phyloP scores from a whole-genome alignment of 1,140 invertebrate genomes.

The Papilio helenus region DNA sequence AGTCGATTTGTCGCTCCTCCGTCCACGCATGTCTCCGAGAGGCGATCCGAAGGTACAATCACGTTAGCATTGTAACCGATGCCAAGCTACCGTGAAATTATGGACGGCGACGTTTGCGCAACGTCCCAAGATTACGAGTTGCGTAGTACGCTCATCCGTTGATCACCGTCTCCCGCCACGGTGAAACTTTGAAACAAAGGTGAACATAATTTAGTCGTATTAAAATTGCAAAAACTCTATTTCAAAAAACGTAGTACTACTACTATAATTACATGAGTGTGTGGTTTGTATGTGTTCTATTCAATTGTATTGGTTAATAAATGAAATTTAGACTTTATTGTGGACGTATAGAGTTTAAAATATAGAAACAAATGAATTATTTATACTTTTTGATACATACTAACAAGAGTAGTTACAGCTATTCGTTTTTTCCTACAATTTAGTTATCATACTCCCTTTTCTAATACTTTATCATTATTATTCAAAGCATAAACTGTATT shows the following conservation, averaged over 20 bases:
- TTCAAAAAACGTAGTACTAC: not conserved
- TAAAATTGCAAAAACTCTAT: not conserved
- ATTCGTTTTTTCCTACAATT: not conserved
- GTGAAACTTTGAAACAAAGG: slow-evolving; percentile 29
- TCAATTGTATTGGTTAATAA: not conserved
- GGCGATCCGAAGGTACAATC: slow-evolving; percentile 18
- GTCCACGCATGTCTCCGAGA: slow-evolving; percentile 32
- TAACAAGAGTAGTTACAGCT: too few relatives aligned
- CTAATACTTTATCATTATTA: not conserved
- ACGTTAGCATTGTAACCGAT: slow-evolving; percentile 42
- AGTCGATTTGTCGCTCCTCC: slow-evolving; percentile 23
- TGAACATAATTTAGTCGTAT: not conserved
- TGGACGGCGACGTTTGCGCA: slow-evolving; percentile 34
- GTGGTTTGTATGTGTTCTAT: not conserved
- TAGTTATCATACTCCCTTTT: not conserved
- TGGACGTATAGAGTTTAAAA: too few relatives aligned
- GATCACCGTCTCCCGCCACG: slow-evolving; percentile 15
- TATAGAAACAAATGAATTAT: too few relatives aligned
- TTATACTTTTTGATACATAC: too few relatives aligned
- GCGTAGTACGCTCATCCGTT: not conserved
- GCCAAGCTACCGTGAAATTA: slow-evolving; percentile 42
- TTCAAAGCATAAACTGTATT: not conserved
- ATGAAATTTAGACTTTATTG: not conserved
- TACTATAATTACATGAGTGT: not conserved
- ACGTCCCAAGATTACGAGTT: slow-evolving; percentile 30